phyloP scores from a whole-genome alignment of 1,140 invertebrate genomes.

The Palaemon carinicauda region DNA sequence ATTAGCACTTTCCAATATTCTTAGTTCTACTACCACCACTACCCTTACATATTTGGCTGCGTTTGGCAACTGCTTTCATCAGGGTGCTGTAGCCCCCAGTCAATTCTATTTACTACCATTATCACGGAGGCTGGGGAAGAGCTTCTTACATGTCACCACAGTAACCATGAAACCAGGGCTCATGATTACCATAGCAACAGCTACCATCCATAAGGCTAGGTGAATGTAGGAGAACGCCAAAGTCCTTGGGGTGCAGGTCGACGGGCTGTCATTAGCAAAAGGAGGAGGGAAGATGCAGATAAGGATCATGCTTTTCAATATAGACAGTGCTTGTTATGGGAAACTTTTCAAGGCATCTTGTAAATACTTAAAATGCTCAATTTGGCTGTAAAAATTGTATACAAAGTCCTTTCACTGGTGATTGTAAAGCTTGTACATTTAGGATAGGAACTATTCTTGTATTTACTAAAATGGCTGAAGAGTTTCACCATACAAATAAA shows the following conservation, averaged over 20 bases:
- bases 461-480: no score
- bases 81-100: no score
- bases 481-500: no score
- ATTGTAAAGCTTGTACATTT: no score
- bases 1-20: not conserved
- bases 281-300: not conserved
- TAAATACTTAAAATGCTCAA: not conserved
- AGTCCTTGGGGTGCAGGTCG: not conserved
- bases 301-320: not conserved
- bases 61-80: no score
- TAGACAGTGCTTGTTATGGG: not conserved
- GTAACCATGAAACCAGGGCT: not conserved
- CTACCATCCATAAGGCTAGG: not conserved
- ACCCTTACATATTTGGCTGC: not conserved
- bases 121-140: no score
- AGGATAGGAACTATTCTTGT: no score
- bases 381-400: no score
- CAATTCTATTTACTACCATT: no score
- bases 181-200: not conserved
- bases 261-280: not conserved
- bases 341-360: not conserved
- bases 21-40: not conserved
- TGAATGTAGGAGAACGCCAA: not conserved
- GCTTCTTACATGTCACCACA: no score
- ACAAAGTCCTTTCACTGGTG: no score